These are phyloP conservation scores for Pseudomyrmex pallidus DNA, from an alignment of 1,140 invertebrate genomes.

Conservation along the genomic window DNA sequence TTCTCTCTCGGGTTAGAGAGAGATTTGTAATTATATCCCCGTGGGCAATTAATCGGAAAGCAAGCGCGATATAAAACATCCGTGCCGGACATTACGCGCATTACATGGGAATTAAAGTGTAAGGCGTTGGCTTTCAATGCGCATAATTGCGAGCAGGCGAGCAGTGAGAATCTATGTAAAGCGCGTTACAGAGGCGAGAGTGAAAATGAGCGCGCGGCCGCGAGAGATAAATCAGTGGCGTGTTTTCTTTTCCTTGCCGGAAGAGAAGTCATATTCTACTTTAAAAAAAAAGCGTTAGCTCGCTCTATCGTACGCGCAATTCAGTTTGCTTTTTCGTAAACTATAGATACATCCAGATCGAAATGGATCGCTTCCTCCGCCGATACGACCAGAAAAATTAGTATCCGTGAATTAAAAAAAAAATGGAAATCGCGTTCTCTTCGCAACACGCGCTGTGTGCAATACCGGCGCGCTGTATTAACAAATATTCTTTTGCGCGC, in stretches of 20 bases:
- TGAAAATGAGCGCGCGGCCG: conserved; percentile 55
- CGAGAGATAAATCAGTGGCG: conserved; percentile 64
- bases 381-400: conserved; percentile 18
- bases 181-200: conserved; percentile 65
- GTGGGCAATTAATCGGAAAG: conserved; percentile 57
- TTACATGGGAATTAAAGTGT: conserved; percentile 37
- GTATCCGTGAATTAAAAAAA: conserved; percentile 8
- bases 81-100: conserved; percentile 47
- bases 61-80: conserved; percentile 35
- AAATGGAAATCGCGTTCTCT: conserved; percentile 3
- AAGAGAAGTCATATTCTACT: conserved; percentile 59
- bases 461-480: not conserved
- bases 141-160: conserved; percentile 51
- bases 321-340: conserved; percentile 40
- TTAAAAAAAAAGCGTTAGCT: conserved; percentile 20
- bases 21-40: conserved; percentile 11
- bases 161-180: conserved; percentile 61
- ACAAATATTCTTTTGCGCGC: not conserved
- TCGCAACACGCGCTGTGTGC: not conserved
- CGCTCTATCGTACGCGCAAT: not conserved
- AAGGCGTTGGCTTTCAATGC: conserved; percentile 65
- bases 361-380: conserved; percentile 30
- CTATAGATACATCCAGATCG: conserved; percentile 28
- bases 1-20: not conserved
- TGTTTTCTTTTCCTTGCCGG: conserved; percentile 69